Evolutionary conservation across 2,888 invertebrate genomes (phyloP), one percentile per base, ranked within the genome.

Genomic region (Lithophane semibrunnea): DNA sequence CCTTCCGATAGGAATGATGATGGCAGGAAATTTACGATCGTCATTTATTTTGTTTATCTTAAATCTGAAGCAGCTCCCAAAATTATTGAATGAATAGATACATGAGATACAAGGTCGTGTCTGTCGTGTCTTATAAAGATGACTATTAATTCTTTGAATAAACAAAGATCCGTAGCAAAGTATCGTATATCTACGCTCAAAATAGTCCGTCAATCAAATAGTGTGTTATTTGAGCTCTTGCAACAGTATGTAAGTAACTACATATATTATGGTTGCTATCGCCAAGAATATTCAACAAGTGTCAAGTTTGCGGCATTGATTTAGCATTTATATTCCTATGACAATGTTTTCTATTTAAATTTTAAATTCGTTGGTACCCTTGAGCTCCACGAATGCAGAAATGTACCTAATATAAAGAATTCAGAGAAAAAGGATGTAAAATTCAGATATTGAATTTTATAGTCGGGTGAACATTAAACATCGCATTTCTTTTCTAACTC

Each of bases 11-110:
- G 8, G 3, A 69, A 49, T 5, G 1, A 21, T 37, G 44, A 47
- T 60, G 65, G 2, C 73, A 37, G 37, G 58, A 78, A 65, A 80
- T 65, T 3, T 49, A 65, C 2, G 3, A 73, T 73, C 29, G 24
- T 16, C 21, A 58, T 78, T 77, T 37, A 47, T 24, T 65, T 65
- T 16, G n/a, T 21, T 58, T 78, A 65, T 72, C 79, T 29, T 16
- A 54, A 63, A 66, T 60, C 66, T 78, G n/a, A 44, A 78, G 21
- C 7, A n/a, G 42, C 37, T 79, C 63, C 54, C 7, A 68, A 68
- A 47, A 67, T 37, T 60, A 7, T 49, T 29, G 8, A 76, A 49
- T 29, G 2, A 18, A 61, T 21, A 16, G 2, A 7, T 37, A 47
- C n/a, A 8, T 21, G 16, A 13, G 1, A 18, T 29, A 42, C 2